Conservation (phyloP, 2,888 invertebrate species). For the Arge pagana region DNA sequence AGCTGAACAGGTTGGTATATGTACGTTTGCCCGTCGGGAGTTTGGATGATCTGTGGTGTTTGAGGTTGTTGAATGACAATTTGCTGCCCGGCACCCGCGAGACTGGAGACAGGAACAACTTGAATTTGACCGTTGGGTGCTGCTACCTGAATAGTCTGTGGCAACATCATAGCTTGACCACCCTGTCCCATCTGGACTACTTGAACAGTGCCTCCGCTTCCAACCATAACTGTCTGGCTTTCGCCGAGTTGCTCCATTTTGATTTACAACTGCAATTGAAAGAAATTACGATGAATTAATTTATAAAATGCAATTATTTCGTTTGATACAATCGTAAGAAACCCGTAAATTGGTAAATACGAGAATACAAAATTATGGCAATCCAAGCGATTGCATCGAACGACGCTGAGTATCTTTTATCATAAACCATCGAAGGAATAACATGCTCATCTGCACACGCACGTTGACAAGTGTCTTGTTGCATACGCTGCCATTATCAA, state of each 20-base stretch:
- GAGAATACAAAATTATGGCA: too few species aligned
- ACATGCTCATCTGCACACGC: too few species aligned
- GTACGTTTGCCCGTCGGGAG: conserved; percentile 91
- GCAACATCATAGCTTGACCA: conserved; percentile 67
- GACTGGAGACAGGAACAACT: conserved; percentile 72
- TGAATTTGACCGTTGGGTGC: conserved; percentile 72
- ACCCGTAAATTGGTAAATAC: too few species aligned
- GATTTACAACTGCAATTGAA: conserved; percentile 2
- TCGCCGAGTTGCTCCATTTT: conserved; percentile 53
- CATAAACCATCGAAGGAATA: too few species aligned
- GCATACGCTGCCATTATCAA: too few species aligned
- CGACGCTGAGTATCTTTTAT: too few species aligned
- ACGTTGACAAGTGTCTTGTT: too few species aligned
- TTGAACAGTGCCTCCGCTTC: conserved; percentile 51
- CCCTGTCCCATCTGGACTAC: conserved; percentile 60
- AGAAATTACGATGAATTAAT: too few species aligned
- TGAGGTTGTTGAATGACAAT: conserved; percentile 68
- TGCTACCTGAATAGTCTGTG: conserved; percentile 65
- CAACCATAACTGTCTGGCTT: conserved; percentile 54
- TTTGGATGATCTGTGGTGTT: conserved; percentile 83
- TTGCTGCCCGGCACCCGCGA: conserved; percentile 62
- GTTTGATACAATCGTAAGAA: too few species aligned
- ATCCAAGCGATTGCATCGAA: too few species aligned
- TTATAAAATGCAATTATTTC: too few species aligned
- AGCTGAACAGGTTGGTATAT: conserved; percentile 80